Evolutionary conservation across 2,113 vertebrate species (phyloP).

Genomic region (Castor canadensis): DNA sequence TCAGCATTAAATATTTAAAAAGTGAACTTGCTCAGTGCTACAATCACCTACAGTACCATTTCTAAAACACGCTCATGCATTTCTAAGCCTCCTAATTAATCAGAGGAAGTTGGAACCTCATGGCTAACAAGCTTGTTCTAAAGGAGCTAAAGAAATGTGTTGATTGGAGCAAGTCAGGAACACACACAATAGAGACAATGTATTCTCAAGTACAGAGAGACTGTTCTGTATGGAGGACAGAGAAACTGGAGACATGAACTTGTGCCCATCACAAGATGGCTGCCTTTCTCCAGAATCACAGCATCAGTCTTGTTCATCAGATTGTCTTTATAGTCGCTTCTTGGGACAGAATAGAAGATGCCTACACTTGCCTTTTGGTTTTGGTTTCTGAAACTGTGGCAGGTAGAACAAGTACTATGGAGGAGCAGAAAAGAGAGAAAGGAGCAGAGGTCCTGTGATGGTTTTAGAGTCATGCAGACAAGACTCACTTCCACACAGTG

Average conservation of each 20-base stretch:
- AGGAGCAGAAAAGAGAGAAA: not conserved
- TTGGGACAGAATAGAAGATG: constrained; percentile 28
- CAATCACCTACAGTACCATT: not conserved
- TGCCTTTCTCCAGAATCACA: not conserved
- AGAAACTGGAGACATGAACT: not conserved
- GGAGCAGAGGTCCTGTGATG: not conserved
- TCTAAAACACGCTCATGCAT: constrained; percentile 4
- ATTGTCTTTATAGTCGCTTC: not conserved
- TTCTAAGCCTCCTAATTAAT: constrained; percentile 45
- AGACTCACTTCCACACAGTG: constrained; percentile 75
- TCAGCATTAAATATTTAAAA: not conserved
- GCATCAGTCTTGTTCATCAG: not conserved
- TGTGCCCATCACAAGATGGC: not conserved
- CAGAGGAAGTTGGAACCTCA: not conserved
- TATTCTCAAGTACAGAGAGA: not conserved
- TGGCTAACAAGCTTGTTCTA: constrained; percentile 11
- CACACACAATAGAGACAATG: not conserved
- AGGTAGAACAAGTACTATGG: not conserved
- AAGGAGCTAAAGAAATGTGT: constrained; percentile 10
- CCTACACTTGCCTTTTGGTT: not conserved
- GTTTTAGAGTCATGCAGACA: constrained; percentile 38
- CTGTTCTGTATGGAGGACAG: not conserved
- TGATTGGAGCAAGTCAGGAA: not conserved
- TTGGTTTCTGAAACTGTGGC: not conserved
- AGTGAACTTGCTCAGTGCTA: not conserved